These are phyloP conservation scores for Troglohyphantes excavatus DNA, from an alignment of 2,888 invertebrate genomes.

Conservation along the genomic window DNA sequence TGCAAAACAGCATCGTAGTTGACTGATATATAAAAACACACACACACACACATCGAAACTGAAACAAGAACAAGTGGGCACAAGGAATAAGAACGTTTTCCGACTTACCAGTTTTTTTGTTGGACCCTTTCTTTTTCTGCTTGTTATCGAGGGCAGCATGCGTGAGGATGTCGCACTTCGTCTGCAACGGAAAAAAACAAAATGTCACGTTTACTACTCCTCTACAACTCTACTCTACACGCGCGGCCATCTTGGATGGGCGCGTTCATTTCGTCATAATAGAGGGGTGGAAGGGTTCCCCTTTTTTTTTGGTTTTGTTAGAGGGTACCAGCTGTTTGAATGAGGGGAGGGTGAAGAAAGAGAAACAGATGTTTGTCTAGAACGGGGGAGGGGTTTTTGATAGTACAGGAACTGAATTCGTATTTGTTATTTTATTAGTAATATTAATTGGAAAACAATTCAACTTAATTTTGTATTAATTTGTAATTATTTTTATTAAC, in stretches of 20 bases:
- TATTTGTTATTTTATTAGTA: too few relatives aligned
- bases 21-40: too few relatives aligned
- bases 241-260: conserved; percentile 75
- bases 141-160: conserved; percentile 79
- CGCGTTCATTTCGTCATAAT: conserved; percentile 45
- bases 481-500: too few relatives aligned
- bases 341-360: conserved; percentile 22
- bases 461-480: too few relatives aligned
- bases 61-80: conserved; percentile 23
- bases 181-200: conserved; percentile 76
- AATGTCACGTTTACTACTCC: conserved; percentile 77
- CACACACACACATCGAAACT: neutral
- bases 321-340: conserved; percentile 61
- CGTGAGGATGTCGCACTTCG: conserved; percentile 79
- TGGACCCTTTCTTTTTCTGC: conserved; percentile 78
- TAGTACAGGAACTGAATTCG: neutral
- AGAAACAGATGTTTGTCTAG: conserved; percentile 70
- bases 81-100: conserved; percentile 5
- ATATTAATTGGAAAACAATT: too few relatives aligned
- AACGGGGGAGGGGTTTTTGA: neutral
- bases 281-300: conserved; percentile 52
- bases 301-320: conserved; percentile 1
- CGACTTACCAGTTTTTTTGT: conserved; percentile 78
- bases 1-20: neutral
- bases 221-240: conserved; percentile 49